These are phyloP conservation scores for Borostomias antarcticus DNA, from an alignment of 2,797 vertebrate species.

Conservation along the genomic window DNA sequence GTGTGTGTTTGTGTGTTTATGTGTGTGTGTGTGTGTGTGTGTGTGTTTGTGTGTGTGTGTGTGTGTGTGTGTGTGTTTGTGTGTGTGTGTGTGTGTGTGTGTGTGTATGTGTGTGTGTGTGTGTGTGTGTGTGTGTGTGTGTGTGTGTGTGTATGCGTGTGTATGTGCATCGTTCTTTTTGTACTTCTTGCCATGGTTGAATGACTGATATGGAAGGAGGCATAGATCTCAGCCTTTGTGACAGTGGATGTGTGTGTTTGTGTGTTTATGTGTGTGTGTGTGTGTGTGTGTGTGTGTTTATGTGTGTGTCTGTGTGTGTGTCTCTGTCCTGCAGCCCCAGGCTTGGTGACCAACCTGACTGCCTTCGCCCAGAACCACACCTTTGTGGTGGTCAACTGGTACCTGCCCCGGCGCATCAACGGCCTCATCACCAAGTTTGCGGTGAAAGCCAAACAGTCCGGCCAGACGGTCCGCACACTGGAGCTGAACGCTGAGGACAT, in stretches of 20 bases:
- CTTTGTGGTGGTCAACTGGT: conserved; percentile 91
- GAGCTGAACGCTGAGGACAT: conserved; percentile 91
- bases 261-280: neutral
- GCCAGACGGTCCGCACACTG: conserved; percentile 81
- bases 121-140: neutral
- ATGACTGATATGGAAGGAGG: neutral
- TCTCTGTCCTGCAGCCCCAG: conserved; percentile 81
- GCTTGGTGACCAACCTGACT: conserved; percentile 93
- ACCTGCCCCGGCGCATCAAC: conserved; percentile 90
- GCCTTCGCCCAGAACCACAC: conserved; percentile 89
- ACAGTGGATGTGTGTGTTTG: too few relatives aligned
- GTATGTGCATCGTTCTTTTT: neutral
- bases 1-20: too few relatives aligned
- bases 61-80: neutral
- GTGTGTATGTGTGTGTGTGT: conserved; percentile 2
- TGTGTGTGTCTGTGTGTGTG: conserved; percentile 15
- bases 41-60: neutral
- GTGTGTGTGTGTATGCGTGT: neutral
- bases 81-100: neutral
- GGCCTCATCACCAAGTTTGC: conserved; percentile 96
- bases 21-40: neutral
- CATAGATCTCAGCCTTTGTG: neutral
- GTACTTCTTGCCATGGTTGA: neutral
- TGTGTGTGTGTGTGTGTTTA: too few relatives aligned
- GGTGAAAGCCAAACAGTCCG: conserved; percentile 89